Base-by-base conservation (phyloP, 2,888 invertebrate genomes). In the Mesodorylaimus sp. region DNA sequence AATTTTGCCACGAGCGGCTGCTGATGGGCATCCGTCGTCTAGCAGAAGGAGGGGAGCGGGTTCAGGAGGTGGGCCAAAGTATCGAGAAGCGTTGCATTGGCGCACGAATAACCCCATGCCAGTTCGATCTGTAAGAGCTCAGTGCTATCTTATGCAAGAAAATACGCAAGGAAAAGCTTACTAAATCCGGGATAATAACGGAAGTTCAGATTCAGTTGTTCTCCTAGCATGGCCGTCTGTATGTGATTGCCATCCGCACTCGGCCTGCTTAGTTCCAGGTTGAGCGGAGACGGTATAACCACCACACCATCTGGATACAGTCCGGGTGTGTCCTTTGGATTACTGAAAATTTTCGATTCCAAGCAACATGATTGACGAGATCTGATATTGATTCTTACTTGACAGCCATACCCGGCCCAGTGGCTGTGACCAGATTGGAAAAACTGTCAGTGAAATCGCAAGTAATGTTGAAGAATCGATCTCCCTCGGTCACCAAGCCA, bases 391-490 rank as follows among this genome's bases (percentile, higher is more conserved):
- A 41, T 23, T 7, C 19, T 21, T 27, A 48, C 48, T 24, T 45
- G 21, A 48, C 50, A 24, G 39, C 38, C 13, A 50, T 23, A 25
- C 44, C 10, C 5, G 45, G 27, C 2, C 46, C 50, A n/a, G 47
- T 24, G 3, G 50, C 50, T 2, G 41, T 39, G 16, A 38, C 47
- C 21, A 13, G 23, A 37, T 23, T 50, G 29, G 21, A 24, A 7
- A 38, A 2, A 2, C 37, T 13, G n/a, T 21, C 41, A 19, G 38
- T 26, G 44, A 47, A 51, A 28, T 51, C 51, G 36, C 51, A 51
- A 2, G 47, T 51, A 43, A 51, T 39, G 24, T 47, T 51, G 51
- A 42, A 51, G 16, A 51, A 51, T 41, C 5, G 25, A 32, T 51
- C 51, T 2, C 38, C n/a, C 21, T 47, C 42, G 2, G 47, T 47